Conservation (phyloP, 2,888 invertebrate species). For the Lamellibrachia satsuma region DNA sequence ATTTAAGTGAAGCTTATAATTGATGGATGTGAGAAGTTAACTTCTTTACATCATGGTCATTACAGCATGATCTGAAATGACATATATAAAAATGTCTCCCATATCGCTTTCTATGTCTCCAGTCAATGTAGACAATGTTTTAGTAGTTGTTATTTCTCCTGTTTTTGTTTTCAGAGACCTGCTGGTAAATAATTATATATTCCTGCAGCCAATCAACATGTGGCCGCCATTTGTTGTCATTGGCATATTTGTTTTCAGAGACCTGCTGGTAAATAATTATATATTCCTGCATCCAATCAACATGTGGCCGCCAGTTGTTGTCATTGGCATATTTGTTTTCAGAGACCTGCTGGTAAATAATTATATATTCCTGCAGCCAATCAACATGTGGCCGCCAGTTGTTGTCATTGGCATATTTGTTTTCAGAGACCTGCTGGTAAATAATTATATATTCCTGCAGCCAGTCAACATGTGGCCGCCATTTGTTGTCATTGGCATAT, state of each 20-base stretch:
- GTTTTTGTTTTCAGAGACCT: conserved; percentile 55
- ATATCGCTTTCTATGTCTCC: background rate
- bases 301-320: conserved; percentile 68
- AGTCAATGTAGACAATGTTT: background rate
- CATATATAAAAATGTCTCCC: background rate
- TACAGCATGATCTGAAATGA: too few relatives aligned
- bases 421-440: conserved; percentile 74
- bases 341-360: conserved; percentile 79
- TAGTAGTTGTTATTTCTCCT: background rate
- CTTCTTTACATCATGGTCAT: too few relatives aligned
- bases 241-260: conserved; percentile 70
- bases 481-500: conserved; percentile 69
- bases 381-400: conserved; percentile 68
- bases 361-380: conserved; percentile 85
- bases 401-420: conserved; percentile 71
- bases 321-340: conserved; percentile 71
- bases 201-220: conserved; percentile 76
- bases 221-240: conserved; percentile 69
- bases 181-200: conserved; percentile 88
- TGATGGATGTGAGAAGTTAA: too few relatives aligned
- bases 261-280: conserved; percentile 84
- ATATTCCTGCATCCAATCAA: conserved; percentile 80
- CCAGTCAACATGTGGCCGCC: conserved; percentile 68
- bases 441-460: conserved; percentile 92
- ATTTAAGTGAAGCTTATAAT: too few relatives aligned